A percentile compares a stretch with the other conserved stretches of the same genome.
These are phyloP conservation scores for Trachemys scripta DNA, from an alignment of 2,113 vertebrate species.

Conservation along the genomic window DNA sequence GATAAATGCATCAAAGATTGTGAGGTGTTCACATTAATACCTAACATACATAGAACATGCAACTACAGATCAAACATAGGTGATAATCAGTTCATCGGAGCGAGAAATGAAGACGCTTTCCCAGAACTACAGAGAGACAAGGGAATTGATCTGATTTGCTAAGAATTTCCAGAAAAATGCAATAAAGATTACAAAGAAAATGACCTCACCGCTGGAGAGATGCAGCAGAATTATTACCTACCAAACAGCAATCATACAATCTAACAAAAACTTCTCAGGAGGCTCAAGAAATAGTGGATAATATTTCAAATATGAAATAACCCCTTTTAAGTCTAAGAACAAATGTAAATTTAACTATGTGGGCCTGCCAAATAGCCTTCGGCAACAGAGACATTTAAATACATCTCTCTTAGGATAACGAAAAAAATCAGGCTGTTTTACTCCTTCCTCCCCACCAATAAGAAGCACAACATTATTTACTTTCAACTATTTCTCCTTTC, in stretches of 20 bases:
- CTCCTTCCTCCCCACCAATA: slow-evolving; percentile 6
- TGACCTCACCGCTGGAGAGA: neutral
- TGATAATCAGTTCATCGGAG: slow-evolving; percentile 2
- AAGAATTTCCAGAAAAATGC: neutral
- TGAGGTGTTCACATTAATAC: neutral
- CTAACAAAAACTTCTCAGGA: slow-evolving; percentile 42
- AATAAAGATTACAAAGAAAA: slow-evolving; percentile 21
- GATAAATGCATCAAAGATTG: neutral
- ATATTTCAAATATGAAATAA: slow-evolving; percentile 46
- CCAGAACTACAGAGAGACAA: neutral
- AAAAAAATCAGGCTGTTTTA: neutral
- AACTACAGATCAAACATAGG: neutral
- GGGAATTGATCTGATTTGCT: neutral
- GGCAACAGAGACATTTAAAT: slow-evolving; percentile 43
- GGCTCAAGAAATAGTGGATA: slow-evolving; percentile 13
- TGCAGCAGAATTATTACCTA: slow-evolving; percentile 14
- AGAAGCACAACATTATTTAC: neutral
- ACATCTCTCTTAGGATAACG: neutral
- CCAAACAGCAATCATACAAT: slow-evolving; percentile 47
- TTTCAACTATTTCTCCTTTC: slow-evolving; percentile 20
- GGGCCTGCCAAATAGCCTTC: slow-evolving; percentile 32
- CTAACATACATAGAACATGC: neutral
- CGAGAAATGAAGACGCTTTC: neutral
- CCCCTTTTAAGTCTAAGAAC: slow-evolving; percentile 49
- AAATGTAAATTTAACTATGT: slow-evolving; percentile 35